Conservation (phyloP, 2,888 invertebrate species). For the Eudemis profundana region DNA sequence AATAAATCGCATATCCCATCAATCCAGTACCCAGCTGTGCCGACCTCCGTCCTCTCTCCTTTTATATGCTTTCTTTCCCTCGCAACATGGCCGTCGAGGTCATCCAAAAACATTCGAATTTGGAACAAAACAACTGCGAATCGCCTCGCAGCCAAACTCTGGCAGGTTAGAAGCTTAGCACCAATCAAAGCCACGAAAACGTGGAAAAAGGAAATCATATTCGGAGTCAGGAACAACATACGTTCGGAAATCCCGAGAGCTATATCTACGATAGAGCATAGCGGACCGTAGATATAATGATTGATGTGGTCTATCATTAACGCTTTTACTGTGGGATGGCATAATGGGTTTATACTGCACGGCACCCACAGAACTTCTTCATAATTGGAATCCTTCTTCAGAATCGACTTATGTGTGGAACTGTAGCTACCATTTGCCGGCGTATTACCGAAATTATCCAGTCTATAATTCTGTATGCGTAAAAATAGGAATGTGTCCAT, state of each 20-base stretch:
- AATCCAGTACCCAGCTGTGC: conserved; percentile 91
- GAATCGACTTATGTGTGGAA: conserved; percentile 57
- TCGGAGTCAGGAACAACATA: conserved; percentile 89
- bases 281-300: conserved; percentile 92
- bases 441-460: conserved; percentile 72
- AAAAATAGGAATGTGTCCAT: conserved; percentile 91
- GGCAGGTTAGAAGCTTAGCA: conserved; percentile 90
- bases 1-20: conserved; percentile 93
- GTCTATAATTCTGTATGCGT: conserved; percentile 88
- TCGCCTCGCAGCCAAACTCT: conserved; percentile 89
- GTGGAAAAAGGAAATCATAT: conserved; percentile 93
- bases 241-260: conserved; percentile 87
- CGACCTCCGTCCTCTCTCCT: conserved; percentile 92
- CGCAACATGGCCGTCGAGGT: conserved; percentile 94
- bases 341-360: conserved; percentile 90
- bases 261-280: conserved; percentile 90
- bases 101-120: conserved; percentile 92
- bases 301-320: conserved; percentile 93
- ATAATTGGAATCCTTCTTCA: conserved; percentile 64
- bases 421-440: conserved; percentile 57
- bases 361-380: conserved; percentile 86
- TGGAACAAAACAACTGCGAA: conserved; percentile 92
- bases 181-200: conserved; percentile 90
- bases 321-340: conserved; percentile 93
- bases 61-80: conserved; percentile 90